Evolutionary conservation across 2,888 invertebrate species (phyloP).

Genomic region (Troides aeacus): DNA sequence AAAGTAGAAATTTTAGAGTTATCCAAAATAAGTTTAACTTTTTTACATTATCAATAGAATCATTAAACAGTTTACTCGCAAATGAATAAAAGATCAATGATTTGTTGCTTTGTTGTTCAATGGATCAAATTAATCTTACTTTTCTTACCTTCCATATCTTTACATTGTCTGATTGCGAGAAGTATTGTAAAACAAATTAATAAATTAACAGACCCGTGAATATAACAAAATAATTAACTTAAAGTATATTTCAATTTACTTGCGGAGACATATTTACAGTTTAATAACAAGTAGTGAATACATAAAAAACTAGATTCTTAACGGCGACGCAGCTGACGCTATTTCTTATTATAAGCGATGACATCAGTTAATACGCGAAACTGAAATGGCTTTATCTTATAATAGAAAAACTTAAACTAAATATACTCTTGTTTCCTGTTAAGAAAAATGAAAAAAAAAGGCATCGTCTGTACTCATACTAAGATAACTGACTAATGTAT

Average conservation of each 20-base stretch:
- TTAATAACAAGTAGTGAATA: too few relatives aligned
- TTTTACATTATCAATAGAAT: neutral
- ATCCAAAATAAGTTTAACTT: neutral
- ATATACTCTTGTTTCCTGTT: neutral
- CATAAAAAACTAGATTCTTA: too few relatives aligned
- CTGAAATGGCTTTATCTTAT: slow-evolving; percentile 3
- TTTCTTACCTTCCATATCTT: neutral
- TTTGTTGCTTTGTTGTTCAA: neutral
- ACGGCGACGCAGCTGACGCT: neutral
- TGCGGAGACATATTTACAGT: too few relatives aligned
- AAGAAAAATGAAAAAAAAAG: neutral
- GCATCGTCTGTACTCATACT: neutral
- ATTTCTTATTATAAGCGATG: slow-evolving; percentile 2
- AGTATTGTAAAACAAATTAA: neutral
- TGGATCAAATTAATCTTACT: neutral
- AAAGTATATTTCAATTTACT: too few relatives aligned
- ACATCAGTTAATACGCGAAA: slow-evolving; percentile 9
- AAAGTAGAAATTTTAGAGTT: too few relatives aligned
- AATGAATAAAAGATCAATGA: neutral
- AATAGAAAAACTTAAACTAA: slow-evolving; percentile 7
- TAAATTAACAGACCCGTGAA: too few relatives aligned
- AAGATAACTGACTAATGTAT: neutral
- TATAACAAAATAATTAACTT: too few relatives aligned
- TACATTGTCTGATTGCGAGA: neutral
- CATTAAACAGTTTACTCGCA: neutral